phyloP scores from a whole-genome alignment of 1,140 invertebrate genomes.

The Drosophila eugracilis region DNA sequence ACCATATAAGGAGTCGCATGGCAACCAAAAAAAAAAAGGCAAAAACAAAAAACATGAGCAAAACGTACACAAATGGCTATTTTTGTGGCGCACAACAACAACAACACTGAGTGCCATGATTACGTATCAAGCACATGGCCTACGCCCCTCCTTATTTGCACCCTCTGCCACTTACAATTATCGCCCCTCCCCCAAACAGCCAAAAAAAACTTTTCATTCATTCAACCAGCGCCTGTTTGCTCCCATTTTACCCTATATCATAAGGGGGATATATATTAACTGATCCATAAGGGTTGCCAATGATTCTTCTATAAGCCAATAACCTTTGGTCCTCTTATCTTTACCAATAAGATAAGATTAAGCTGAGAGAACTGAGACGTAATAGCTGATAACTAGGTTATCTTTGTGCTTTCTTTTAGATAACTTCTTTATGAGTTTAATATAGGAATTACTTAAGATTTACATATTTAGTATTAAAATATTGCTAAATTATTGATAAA shows the following conservation, averaged over 20 bases:
- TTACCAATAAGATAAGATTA: neutral
- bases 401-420: slow-evolving; percentile 1
- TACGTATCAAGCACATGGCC: slow-evolving; percentile 62
- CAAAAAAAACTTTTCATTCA: slow-evolving; percentile 55
- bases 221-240: slow-evolving; percentile 31
- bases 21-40: slow-evolving; percentile 27
- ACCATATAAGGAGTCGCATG: slow-evolving; percentile 59
- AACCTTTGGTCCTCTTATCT: neutral
- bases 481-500: too few relatives aligned
- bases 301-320: neutral
- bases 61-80: slow-evolving; percentile 61
- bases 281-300: neutral
- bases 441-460: neutral
- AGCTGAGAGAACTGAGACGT: neutral
- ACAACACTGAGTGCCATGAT: slow-evolving; percentile 48
- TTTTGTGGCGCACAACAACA: slow-evolving; percentile 45
- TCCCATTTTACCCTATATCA: slow-evolving; percentile 7
- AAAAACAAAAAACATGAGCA: slow-evolving; percentile 19
- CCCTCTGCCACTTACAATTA: slow-evolving; percentile 16
- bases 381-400: neutral
- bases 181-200: slow-evolving; percentile 25
- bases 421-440: too few relatives aligned
- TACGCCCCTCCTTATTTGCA: slow-evolving; percentile 40
- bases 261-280: slow-evolving; percentile 4
- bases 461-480: too few relatives aligned